Base-by-base conservation (phyloP, 2,113 vertebrate genomes). In the Ciconia boyciana region DNA sequence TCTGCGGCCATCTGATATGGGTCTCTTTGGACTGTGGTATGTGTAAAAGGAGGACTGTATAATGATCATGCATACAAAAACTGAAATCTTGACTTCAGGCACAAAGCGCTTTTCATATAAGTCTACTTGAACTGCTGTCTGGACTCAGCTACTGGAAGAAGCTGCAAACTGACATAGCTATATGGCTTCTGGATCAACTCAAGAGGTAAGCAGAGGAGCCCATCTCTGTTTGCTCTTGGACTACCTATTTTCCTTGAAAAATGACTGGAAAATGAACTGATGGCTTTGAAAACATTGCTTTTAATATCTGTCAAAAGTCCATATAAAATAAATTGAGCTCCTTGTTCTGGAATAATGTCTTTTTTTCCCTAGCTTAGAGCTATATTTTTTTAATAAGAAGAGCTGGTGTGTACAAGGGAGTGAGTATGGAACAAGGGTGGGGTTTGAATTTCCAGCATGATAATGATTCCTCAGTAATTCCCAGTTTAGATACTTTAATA, bases 391-490 rank as follows among this genome's bases (percentile, higher is more conserved):
- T 61, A 85, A 61, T 4, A 46, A 80, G 26, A 32, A 78, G 34
- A 74, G 54, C 29, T 86, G 49, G 13, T 71, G 89, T 48, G 13
- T 29, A 31, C 22, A 16, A 34, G 83, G 66, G 24, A 77, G n/a
- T 13, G 74, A 90, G 52, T 1, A 0, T 3, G 22, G 41, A 76
- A 26, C 28, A 58, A 80, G 79, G 92, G 93, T 44, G 88, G 66
- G 71, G 92, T 74, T 87, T 82, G 2, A 36, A 72, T 80, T 64
- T 32, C 9, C 29, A 58, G 31, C 3, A 1, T 3, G 86, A 4
- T 71, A 20, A 96, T 69, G 91, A 64, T 8, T 69, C 90, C 78
- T 90, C 7, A 80, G 87, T 36, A 74, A 14, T 10, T 95, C 93
- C 83, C 85, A 93, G 61, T 77, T 22, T 41, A 8, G 72, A 70